Percentiles rank a stretch among this genome's conserved stretches.
Conservation (phyloP, 2,888 invertebrate genomes). For the Xylota segnis region DNA sequence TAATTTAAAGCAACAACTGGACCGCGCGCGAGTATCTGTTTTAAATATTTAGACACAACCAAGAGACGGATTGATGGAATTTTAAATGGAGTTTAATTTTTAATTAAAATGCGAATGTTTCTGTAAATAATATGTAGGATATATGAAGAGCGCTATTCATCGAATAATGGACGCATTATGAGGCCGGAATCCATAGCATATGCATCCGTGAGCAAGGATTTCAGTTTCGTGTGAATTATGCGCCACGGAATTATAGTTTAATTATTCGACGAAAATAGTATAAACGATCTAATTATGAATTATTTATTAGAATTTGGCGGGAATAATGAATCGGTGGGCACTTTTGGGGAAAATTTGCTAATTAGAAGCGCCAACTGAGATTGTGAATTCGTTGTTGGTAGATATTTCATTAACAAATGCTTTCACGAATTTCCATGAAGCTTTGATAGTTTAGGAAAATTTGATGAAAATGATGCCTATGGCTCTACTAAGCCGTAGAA, state of each 20-base stretch:
- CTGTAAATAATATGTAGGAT: constrained; percentile 11
- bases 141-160: not conserved
- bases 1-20: not conserved
- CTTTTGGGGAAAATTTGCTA: too few species aligned
- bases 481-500: too few species aligned
- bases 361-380: too few species aligned
- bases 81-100: constrained; percentile 35
- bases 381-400: too few species aligned
- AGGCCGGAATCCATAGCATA: not conserved
- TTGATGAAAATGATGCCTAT: too few species aligned
- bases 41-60: constrained; percentile 24
- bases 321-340: too few species aligned
- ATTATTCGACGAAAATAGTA: not conserved
- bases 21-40: constrained; percentile 2
- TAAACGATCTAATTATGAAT: not conserved
- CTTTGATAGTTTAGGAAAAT: too few species aligned
- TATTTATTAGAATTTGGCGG: too few species aligned
- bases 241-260: not conserved
- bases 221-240: not conserved
- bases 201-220: not conserved
- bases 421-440: too few species aligned
- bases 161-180: constrained; percentile 12
- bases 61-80: constrained; percentile 36
- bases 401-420: too few species aligned
- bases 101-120: constrained; percentile 29